Percentiles rank a stretch among this genome's conserved stretches.
phyloP scores from a whole-genome alignment of 2,113 vertebrate genomes.

The Calidris pygmaea region DNA sequence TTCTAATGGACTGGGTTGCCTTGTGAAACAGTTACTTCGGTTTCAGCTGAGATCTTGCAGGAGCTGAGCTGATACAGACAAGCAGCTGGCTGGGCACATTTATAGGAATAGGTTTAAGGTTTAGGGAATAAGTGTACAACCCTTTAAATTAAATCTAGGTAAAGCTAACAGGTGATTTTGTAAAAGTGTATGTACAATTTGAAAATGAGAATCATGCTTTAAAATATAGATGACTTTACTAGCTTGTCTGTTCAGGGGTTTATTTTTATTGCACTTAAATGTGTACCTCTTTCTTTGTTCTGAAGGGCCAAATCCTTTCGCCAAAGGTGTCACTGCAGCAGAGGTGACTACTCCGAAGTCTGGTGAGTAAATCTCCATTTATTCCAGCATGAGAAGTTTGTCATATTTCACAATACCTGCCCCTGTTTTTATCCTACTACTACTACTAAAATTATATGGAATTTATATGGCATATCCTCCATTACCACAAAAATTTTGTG shows the following conservation, averaged over 20 bases:
- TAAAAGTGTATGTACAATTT: not conserved
- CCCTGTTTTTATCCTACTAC: not conserved
- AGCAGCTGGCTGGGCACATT: not conserved
- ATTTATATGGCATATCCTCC: too few relatives aligned
- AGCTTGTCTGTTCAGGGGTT: not conserved
- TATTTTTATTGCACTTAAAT: not conserved
- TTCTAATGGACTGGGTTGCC: not conserved
- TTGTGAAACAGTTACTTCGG: not conserved
- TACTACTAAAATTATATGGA: too few relatives aligned
- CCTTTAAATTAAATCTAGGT: not conserved
- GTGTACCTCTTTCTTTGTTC: not conserved
- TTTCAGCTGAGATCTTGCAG: not conserved
- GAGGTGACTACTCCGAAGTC: constrained; percentile 70
- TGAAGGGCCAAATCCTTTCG: constrained; percentile 79
- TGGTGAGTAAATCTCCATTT: constrained; percentile 72
- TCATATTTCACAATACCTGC: not conserved
- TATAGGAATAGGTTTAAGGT: not conserved
- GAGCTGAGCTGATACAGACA: not conserved
- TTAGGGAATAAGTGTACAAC: not conserved
- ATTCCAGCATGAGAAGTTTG: not conserved
- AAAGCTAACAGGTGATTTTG: not conserved
- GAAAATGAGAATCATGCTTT: not conserved
- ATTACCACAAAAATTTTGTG: not conserved
- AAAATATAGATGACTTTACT: not conserved
- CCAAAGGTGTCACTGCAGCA: constrained; percentile 69